Conservation (phyloP, 2,797 vertebrate species). For the Pterois miles region DNA sequence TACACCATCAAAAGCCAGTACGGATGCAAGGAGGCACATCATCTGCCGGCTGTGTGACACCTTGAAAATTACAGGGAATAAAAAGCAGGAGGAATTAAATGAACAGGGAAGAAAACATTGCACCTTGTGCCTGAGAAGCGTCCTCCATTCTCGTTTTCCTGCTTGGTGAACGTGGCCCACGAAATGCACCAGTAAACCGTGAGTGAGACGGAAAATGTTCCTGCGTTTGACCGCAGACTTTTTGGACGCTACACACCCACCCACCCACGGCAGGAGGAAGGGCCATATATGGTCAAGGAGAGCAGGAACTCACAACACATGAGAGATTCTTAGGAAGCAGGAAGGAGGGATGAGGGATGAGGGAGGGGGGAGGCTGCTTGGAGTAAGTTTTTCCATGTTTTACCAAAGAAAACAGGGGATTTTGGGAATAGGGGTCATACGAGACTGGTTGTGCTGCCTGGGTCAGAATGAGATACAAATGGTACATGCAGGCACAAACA, state of each 20-base stretch:
- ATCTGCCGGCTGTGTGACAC: slow-evolving; percentile 21
- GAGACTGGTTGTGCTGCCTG: slow-evolving; percentile 53
- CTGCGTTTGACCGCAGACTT: slow-evolving; percentile 66
- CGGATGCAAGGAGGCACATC: slow-evolving; percentile 28
- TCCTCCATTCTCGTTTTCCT: slow-evolving; percentile 56
- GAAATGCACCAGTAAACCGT: slow-evolving; percentile 44
- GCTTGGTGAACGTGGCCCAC: slow-evolving; percentile 19
- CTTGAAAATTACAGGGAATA: slow-evolving; percentile 33
- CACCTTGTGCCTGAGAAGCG: slow-evolving; percentile 38
- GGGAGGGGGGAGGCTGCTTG: slow-evolving; percentile 30
- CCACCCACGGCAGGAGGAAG: slow-evolving; percentile 61
- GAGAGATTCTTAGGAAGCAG: slow-evolving; percentile 62
- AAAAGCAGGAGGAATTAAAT: slow-evolving; percentile 32
- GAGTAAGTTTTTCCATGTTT: slow-evolving; percentile 76
- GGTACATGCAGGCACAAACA: slow-evolving; percentile 2
- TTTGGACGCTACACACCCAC: slow-evolving; percentile 59
- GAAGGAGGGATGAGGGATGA: slow-evolving; percentile 20
- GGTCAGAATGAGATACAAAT: slow-evolving; percentile 69
- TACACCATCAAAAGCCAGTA: slow-evolving; percentile 43
- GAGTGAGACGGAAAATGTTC: slow-evolving; percentile 64
- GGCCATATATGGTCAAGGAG: slow-evolving; percentile 63
- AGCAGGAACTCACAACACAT: slow-evolving; percentile 54
- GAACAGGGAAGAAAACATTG: slow-evolving; percentile 37
- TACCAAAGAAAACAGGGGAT: slow-evolving; percentile 65
- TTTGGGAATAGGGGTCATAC: slow-evolving; percentile 59